These are phyloP conservation scores for Gonioctena quinquepunctata DNA, from an alignment of 1,140 invertebrate genomes.

Conservation along the genomic window DNA sequence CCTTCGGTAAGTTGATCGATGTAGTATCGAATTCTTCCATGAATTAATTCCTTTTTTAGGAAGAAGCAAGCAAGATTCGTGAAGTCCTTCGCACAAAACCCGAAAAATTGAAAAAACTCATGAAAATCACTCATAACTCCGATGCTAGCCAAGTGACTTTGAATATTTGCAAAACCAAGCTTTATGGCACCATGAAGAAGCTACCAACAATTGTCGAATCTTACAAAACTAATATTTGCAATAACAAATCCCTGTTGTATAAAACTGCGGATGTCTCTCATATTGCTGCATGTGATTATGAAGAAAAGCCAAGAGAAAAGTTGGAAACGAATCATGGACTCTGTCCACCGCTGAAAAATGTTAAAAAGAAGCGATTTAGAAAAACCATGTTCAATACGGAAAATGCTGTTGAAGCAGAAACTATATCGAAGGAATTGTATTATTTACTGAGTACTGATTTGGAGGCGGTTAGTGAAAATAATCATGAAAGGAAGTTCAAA, in stretches of 20 bases:
- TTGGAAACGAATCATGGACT: slow-evolving; percentile 39
- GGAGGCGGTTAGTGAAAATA: slow-evolving; percentile 47
- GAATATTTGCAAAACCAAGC: slow-evolving; percentile 28
- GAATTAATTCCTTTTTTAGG: slow-evolving; percentile 24
- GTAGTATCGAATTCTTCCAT: background rate
- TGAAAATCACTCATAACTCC: slow-evolving; percentile 40
- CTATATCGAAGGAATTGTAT: slow-evolving; percentile 47
- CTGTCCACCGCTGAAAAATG: slow-evolving; percentile 49
- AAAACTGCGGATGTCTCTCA: slow-evolving; percentile 51
- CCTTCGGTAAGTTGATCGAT: slow-evolving; percentile 35
- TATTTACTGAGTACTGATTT: slow-evolving; percentile 46
- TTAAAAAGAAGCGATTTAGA: slow-evolving; percentile 44
- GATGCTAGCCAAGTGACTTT: slow-evolving; percentile 30
- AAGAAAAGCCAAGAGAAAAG: slow-evolving; percentile 20
- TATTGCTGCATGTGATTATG: slow-evolving; percentile 39
- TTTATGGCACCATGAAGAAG: slow-evolving; percentile 39
- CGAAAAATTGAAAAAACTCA: slow-evolving; percentile 42
- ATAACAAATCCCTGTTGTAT: slow-evolving; percentile 36
- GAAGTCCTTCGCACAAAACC: slow-evolving; percentile 39
- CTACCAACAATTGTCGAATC: slow-evolving; percentile 52
- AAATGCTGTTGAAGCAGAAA: slow-evolving; percentile 35
- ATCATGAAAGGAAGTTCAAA: too few relatives aligned
- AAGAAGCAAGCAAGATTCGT: slow-evolving; percentile 36
- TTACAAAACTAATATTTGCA: slow-evolving; percentile 38
- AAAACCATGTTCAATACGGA: slow-evolving; percentile 46